Percentiles rank a stretch among this genome's conserved stretches.
Evolutionary conservation across 2,888 invertebrate genomes (phyloP).

Genomic region (Lasius fuliginosus): DNA sequence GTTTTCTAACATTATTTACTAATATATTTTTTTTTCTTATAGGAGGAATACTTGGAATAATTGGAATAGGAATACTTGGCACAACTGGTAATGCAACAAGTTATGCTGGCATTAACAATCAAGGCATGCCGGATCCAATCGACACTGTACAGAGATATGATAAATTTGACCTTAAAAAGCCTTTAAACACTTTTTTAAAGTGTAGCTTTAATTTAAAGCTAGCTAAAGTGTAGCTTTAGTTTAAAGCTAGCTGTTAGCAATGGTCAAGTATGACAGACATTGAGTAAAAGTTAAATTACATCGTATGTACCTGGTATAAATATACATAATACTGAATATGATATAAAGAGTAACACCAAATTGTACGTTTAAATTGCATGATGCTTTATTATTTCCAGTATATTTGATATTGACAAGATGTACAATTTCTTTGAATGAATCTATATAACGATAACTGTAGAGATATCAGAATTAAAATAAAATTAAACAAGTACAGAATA

Average conservation of each 20-base stretch:
- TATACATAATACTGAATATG: slow-evolving; percentile 35
- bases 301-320: slow-evolving; percentile 19
- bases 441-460: slow-evolving; percentile 62
- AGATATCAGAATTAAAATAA: slow-evolving; percentile 63
- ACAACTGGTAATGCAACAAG: too few species aligned
- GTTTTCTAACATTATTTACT: not conserved
- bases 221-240: too few species aligned
- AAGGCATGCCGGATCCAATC: too few species aligned
- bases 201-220: too few species aligned
- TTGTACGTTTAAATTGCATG: slow-evolving; percentile 77
- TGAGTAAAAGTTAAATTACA: not conserved
- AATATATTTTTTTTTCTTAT: slow-evolving; percentile 73
- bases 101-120: too few species aligned
- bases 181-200: too few species aligned
- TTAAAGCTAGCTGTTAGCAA: too few species aligned
- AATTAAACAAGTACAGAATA: slow-evolving; percentile 83
- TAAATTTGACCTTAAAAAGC: too few species aligned
- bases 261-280: too few species aligned
- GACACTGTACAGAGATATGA: too few species aligned
- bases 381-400: slow-evolving; percentile 81
- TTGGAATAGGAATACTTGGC: too few species aligned
- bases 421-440: slow-evolving; percentile 79
- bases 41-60: slow-evolving; percentile 93
- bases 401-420: slow-evolving; percentile 83
- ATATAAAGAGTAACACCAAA: slow-evolving; percentile 69